phyloP scores from a whole-genome alignment of 2,888 invertebrate genomes.

The Notodonta ziczac region DNA sequence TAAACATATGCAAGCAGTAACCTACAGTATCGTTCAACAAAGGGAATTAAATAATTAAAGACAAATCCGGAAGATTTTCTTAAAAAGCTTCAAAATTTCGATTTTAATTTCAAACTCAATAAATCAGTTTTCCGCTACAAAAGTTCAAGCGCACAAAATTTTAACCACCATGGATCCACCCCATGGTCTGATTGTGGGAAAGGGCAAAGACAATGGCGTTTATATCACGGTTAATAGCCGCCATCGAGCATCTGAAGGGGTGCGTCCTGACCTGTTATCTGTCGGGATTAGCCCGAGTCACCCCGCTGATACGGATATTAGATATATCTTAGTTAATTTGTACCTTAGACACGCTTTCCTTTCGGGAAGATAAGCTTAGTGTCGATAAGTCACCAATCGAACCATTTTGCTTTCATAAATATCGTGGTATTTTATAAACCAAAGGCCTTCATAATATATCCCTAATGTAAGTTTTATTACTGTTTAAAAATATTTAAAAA shows the following conservation, averaged over 20 bases:
- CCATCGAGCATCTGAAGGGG: slow-evolving; percentile 61
- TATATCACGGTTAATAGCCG: slow-evolving; percentile 78
- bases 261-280: slow-evolving; percentile 60
- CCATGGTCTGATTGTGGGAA: slow-evolving; percentile 69
- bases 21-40: background rate
- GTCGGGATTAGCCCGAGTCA: slow-evolving; percentile 64
- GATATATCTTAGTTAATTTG: slow-evolving; percentile 31
- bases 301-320: slow-evolving; percentile 41
- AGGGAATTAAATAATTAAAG: no score
- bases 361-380: background rate
- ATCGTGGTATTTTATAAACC: no score
- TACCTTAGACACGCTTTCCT: slow-evolving; percentile 5
- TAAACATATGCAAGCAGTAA: no score
- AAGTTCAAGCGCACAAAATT: background rate
- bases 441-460: no score
- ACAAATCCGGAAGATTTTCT: no score
- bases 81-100: no score
- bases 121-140: background rate
- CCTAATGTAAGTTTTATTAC: no score
- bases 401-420: no score
- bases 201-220: slow-evolving; percentile 80
- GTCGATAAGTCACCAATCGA: background rate
- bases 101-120: background rate
- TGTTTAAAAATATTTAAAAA: no score
- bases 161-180: slow-evolving; percentile 6